Conservation (phyloP, 2,113 vertebrate species). For the Daphoenositta chrysoptera region DNA sequence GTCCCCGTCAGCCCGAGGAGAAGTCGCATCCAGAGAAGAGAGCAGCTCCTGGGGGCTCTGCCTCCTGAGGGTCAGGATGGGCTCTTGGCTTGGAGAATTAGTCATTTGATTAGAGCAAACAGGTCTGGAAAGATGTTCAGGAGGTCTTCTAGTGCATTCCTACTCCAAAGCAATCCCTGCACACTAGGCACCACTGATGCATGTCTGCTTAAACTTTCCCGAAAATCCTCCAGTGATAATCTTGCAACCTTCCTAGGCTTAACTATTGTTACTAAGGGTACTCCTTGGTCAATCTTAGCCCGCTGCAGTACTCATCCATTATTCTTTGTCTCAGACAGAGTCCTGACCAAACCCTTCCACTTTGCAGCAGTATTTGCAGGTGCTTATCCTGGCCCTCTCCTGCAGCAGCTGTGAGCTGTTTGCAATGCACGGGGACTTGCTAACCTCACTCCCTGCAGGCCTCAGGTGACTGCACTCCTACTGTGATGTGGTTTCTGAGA, state of each 20-base stretch:
- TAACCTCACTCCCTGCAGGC: background rate
- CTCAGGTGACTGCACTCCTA: background rate
- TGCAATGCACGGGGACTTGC: background rate
- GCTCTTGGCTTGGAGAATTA: background rate
- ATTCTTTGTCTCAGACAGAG: background rate
- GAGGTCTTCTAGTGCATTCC: background rate
- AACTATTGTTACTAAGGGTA: background rate
- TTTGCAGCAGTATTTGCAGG: background rate
- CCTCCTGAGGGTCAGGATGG: background rate
- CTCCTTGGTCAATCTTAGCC: background rate
- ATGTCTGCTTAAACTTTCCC: background rate
- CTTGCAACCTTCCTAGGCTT: background rate
- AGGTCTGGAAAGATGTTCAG: background rate
- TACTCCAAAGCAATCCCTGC: background rate
- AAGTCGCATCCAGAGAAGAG: accelerated
- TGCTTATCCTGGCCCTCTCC: background rate
- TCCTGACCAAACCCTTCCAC: background rate
- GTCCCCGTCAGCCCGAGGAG: background rate
- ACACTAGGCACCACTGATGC: background rate
- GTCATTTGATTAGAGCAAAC: background rate
- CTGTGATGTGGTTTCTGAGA: background rate
- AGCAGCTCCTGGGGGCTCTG: background rate
- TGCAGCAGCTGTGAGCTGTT: background rate
- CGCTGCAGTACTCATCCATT: background rate
- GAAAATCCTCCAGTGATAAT: background rate